Base-by-base conservation (phyloP, 1,140 invertebrate species). In the Goniozus legneri region DNA sequence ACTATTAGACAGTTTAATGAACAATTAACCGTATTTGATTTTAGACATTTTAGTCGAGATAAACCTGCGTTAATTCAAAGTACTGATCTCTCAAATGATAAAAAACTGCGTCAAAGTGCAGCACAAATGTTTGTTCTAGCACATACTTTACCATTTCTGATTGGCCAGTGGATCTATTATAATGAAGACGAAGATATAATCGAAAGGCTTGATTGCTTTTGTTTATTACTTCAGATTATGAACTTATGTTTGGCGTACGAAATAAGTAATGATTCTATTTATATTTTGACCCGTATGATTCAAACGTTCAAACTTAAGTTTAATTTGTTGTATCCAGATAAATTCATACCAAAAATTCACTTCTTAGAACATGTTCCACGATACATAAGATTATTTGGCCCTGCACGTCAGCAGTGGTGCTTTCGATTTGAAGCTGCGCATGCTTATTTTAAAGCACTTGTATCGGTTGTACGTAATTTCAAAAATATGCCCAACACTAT, bases 91-190 rank as follows among this genome's bases (percentile, higher is more conserved):
- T 22, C 20, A 8, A 6, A 14, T 37, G 13, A 50, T 18, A 37
- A 30, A 8, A 37, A 33, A 16, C 24, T 61, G 8, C 49, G 50
- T 20, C 45, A 56, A 57, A 61, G 15, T 42, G 52, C 54, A 4
- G 47, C 50, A 12, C 44, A 61, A 50, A 47, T 58, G 19, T 41
- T 56, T 10, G 34, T 27, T 2, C 19, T 61, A 8, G 55, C 44
- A n/a, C 40, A 52, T 34, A 52, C 46, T 12, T 41, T 58, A 37
- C 53, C 59, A 24, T 58, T 58, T 27, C 30, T 56, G 16, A 49
- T 57, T 13, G 27, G 4, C 14, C 52, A 54, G 33, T 50, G 51
- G 46, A 48, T 49, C 10, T 18, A 42, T 16, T 21, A 46, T 14
- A 20, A 8, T 18, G 40, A 32, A 43, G 30, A 36, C 30, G 3